Evolutionary conservation across 2,888 invertebrate species (phyloP).

Genomic region (Pollenia labialis): DNA sequence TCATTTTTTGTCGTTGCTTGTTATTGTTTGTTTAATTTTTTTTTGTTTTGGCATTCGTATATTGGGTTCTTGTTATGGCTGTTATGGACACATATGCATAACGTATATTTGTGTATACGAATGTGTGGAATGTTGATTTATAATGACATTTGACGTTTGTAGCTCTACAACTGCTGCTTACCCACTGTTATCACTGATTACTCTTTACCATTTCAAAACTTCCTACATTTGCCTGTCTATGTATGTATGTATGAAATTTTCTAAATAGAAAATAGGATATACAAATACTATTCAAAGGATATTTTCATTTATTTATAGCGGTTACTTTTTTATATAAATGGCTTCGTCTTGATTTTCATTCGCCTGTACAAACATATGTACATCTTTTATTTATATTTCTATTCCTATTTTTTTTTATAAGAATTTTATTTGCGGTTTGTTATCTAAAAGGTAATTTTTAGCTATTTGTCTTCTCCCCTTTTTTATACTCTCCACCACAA

Average conservation of each 20-base stretch:
- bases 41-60: constrained; percentile 3
- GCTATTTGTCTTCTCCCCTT: constrained; percentile 14
- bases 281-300: constrained; percentile 29
- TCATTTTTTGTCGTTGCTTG: not conserved
- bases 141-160: constrained; percentile 67
- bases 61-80: constrained; percentile 32
- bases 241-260: not conserved
- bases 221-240: not conserved
- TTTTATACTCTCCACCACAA: no score
- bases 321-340: constrained; percentile 50
- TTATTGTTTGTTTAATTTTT: not conserved
- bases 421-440: constrained; percentile 61
- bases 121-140: constrained; percentile 68
- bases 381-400: not conserved
- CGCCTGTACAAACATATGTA: no score
- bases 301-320: constrained; percentile 59
- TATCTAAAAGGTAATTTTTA: constrained; percentile 60
- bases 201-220: constrained; percentile 32
- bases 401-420: constrained; percentile 22
- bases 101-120: not conserved
- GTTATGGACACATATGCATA: not conserved
- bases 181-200: constrained; percentile 70
- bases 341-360: not conserved
- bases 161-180: constrained; percentile 50
- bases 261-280: constrained; percentile 7